Percentiles rank a stretch among this genome's conserved stretches.
Evolutionary conservation across 35 echinoderm and acorn worm genomes (phyloP).

Genomic region (Ophioderma brevispina): DNA sequence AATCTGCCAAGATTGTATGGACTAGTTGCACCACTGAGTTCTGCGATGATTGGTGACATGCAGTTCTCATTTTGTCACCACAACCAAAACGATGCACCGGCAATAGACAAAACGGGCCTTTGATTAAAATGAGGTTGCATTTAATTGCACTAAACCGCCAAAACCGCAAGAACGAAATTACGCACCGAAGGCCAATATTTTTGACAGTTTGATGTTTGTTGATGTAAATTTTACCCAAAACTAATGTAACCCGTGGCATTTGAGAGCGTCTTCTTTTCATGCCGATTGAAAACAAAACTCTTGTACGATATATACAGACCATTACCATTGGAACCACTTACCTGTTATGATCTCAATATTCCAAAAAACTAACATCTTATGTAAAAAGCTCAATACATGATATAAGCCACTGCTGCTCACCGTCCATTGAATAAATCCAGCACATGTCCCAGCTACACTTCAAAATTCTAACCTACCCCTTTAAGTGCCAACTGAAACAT

Average conservation of each 20-base stretch:
- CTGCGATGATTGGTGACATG: neutral
- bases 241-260: neutral
- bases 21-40: too few relatives aligned
- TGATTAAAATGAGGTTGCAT: neutral
- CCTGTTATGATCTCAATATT: constrained; percentile 4
- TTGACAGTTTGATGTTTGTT: constrained; percentile 12
- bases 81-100: constrained; percentile 27
- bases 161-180: neutral
- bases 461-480: constrained; percentile 4
- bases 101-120: constrained; percentile 17
- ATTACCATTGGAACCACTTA: constrained; percentile 17
- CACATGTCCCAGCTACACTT: neutral
- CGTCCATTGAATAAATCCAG: constrained; percentile 6
- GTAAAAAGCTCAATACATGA: constrained; percentile 10
- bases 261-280: constrained; percentile 14
- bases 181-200: constrained; percentile 29
- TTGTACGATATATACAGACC: neutral
- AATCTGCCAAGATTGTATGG: neutral
- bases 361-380: constrained; percentile 13
- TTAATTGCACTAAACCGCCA: constrained; percentile 9
- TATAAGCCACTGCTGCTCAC: neutral
- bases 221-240: neutral
- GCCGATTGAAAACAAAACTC: constrained; percentile 18
- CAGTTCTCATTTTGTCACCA: neutral
- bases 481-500: neutral